These are phyloP conservation scores for Tachysurus fulvidraco DNA, from an alignment of 2,113 vertebrate species.

Conservation along the genomic window DNA sequence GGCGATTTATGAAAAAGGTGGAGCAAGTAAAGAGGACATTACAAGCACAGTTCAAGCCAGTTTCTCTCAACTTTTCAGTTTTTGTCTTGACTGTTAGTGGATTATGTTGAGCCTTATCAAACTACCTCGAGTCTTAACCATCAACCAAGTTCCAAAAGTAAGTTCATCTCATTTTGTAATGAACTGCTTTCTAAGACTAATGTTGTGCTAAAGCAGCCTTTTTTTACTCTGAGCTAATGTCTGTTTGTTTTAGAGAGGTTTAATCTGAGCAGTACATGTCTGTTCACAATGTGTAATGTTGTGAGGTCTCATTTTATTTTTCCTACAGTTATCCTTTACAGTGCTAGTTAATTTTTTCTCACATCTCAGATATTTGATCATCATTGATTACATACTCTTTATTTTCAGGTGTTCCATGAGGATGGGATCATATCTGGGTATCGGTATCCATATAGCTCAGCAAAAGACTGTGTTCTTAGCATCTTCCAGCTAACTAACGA, in stretches of 20 bases:
- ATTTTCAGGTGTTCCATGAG: constrained; percentile 84
- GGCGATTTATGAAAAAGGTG: background rate
- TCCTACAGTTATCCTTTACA: background rate
- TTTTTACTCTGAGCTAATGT: background rate
- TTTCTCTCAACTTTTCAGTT: constrained; percentile 15
- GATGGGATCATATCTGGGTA: constrained; percentile 90
- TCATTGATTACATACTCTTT: background rate
- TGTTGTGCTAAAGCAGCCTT: background rate
- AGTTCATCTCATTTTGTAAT: constrained; percentile 52
- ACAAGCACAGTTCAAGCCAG: constrained; percentile 18
- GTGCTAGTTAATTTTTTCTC: background rate
- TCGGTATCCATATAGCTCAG: constrained; percentile 83
- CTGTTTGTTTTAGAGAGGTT: background rate
- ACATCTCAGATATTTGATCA: background rate
- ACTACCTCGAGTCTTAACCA: constrained; percentile 79
- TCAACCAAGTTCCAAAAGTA: constrained; percentile 92
- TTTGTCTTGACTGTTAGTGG: background rate
- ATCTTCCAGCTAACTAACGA: constrained; percentile 93
- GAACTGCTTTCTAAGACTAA: background rate
- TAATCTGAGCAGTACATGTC: background rate
- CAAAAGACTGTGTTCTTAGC: constrained; percentile 84
- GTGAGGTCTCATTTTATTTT: background rate
- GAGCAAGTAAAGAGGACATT: background rate
- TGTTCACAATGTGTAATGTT: background rate
- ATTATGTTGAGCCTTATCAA: constrained; percentile 79